These are phyloP conservation scores for Clupea harengus DNA, from an alignment of 2,113 vertebrate species.

Conservation along the genomic window DNA sequence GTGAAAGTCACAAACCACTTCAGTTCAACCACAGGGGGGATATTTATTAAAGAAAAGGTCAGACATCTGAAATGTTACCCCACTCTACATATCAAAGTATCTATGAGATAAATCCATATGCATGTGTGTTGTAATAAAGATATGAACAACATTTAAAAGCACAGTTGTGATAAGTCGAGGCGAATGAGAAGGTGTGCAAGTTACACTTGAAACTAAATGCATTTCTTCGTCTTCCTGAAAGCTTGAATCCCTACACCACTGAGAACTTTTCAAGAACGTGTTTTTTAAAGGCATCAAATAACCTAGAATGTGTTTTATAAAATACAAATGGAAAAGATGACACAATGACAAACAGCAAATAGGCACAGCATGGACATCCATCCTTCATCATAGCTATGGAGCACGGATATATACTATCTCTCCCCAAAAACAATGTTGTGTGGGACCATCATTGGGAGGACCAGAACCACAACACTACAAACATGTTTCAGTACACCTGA, in stretches of 20 bases:
- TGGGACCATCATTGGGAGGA: neutral
- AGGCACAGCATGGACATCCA: slow-evolving; percentile 6
- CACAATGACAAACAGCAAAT: neutral
- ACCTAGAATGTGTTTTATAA: neutral
- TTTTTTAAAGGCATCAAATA: slow-evolving; percentile 5
- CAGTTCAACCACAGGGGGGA: slow-evolving; percentile 40
- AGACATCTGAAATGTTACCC: slow-evolving; percentile 39
- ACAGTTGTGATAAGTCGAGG: neutral
- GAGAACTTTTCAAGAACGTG: neutral
- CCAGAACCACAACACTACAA: neutral
- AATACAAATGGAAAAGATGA: neutral
- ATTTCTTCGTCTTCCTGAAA: neutral
- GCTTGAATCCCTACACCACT: neutral
- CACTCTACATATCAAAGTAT: slow-evolving; percentile 12
- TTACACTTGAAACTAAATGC: slow-evolving; percentile 2
- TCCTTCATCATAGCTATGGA: neutral
- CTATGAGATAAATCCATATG: neutral
- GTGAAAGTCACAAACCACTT: slow-evolving; percentile 33
- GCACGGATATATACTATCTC: neutral
- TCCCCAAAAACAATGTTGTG: neutral
- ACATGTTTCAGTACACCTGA: neutral
- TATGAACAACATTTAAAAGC: neutral
- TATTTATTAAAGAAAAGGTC: slow-evolving; percentile 51
- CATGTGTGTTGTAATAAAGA: neutral
- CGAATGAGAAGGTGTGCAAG: slow-evolving; percentile 1